Conservation (phyloP, 2,888 invertebrate species). For the Papilio protenor region DNA sequence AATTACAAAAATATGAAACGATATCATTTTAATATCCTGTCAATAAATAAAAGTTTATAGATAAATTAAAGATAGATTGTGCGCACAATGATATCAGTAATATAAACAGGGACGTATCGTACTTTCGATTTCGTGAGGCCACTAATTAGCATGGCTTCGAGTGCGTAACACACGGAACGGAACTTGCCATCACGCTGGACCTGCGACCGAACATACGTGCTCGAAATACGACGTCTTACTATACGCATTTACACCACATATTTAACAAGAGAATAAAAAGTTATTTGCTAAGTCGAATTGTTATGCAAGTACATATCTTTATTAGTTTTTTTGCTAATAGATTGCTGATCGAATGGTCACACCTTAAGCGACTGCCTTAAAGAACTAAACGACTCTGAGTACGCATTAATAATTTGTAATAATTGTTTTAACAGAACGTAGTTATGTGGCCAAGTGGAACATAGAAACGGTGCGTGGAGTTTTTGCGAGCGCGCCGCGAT, state of each 20-base stretch:
- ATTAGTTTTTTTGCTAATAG: neutral
- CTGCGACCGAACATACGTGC: constrained; percentile 57
- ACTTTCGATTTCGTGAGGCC: constrained; percentile 82
- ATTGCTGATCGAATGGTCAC: too few relatives aligned
- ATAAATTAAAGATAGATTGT: constrained; percentile 46
- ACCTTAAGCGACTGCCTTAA: neutral
- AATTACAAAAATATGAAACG: neutral
- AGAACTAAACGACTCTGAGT: neutral
- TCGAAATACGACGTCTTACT: constrained; percentile 33
- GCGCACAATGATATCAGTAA: constrained; percentile 49
- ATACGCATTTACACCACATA: too few relatives aligned
- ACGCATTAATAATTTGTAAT: neutral
- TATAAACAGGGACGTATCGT: constrained; percentile 58
- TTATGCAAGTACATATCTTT: neutral
- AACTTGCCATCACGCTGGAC: constrained; percentile 56
- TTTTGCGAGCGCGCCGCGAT: constrained; percentile 52
- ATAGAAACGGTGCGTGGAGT: constrained; percentile 1
- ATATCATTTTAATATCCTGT: neutral
- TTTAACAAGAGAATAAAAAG: neutral
- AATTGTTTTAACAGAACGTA: neutral
- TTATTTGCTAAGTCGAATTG: neutral
- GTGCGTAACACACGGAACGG: constrained; percentile 77
- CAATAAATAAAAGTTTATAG: neutral
- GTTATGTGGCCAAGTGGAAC: constrained; percentile 16
- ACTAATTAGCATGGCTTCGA: constrained; percentile 81